Evolutionary conservation across 2,113 vertebrate genomes (phyloP), one percentile per base, ranked within the genome.

Genomic region (Phyllostomus discolor): DNA sequence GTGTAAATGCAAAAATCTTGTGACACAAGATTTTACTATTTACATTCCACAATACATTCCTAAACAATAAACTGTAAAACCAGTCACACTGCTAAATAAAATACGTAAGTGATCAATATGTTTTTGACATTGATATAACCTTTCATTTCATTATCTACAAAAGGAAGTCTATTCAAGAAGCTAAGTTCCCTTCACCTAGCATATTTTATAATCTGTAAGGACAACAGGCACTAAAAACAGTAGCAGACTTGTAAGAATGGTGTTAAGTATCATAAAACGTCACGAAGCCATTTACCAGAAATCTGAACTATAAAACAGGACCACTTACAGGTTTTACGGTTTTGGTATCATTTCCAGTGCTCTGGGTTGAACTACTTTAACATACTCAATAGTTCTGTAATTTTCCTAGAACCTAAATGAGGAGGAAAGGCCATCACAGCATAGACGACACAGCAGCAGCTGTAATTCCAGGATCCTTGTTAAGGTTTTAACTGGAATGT

Each of bases 1-100:
- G 54, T 19, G 82, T 97, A 89, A 98, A 96, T 94, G 95, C 85
- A 96, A 95, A 92, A 92, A 82, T 20, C 81, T 92, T 78, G 57
- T 81, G 79, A 93, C 46, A 48, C 94, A 80, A 96, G 95, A 95
- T 81, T 91, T 78, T 88, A 95, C 76, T 76, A 76, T 82, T 92
- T 66, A 92, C 73, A 91, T 89, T 95, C 89, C 87, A 87, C 83
- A 92, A 64, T 19, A 87, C 38, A 72, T 57, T 70, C 80, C 84
- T 35, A 19, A 78, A 88, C 72, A 52, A 10, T 38, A 72, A 35
- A 35, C 59, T 75, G 62, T 62, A 46, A 70, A 80, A 59, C 48
- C 10, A 88, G 14, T 59, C 46, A 62, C 66, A 57, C 17, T 28
- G 46, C 41, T 72, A 43, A 69, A 52, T 50, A 67, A 92, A 86